Evolutionary conservation across 2,113 vertebrate genomes (phyloP), one percentile per base, ranked within the genome.

Genomic region (Ramphastos sulfuratus): DNA sequence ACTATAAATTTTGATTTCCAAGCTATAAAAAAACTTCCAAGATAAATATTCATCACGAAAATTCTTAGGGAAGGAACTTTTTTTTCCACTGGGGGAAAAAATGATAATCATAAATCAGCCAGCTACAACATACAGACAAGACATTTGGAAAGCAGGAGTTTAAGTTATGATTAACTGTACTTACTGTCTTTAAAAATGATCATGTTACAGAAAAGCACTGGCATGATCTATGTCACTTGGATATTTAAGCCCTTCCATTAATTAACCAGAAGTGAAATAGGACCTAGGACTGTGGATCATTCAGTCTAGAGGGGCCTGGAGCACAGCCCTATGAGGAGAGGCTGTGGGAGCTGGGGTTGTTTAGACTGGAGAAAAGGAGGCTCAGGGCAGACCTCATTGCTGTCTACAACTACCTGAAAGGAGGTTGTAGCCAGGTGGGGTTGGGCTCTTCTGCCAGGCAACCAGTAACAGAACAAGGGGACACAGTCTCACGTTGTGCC

Each of bases 261-360:
- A 96, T 95, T 96, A 96, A 96, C 75, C 84, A 96, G 91, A 70
- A 92, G 93, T 69, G 95, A 95, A 96, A 96, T 5, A 69, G 70
- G 77, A 96, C 55, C 95, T 56, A 87, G 27, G 44, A 70, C 58
- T 25, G 55, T 14, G 39, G 83, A 73, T 87, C 81, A 33, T 50
- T 94, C 82, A 78, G 88, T 78, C 42, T 64, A 83, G 70, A 21
- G 94, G 37, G 37, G 37, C 37, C 37, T 39, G 37, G 37, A 39
- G 37, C 37, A 39, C 37, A 37, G 37, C 37, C 37, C 37, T 37
- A 37, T 37, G 37, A 37, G 37, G 37, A 39, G 37, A 39, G 37
- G 37, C 37, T 39, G 37, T 10, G 37, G 37, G 37, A 39, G 9
- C 37, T 39, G 37, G 37, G 37, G 37, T 39, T 39, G 37, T 39